phyloP scores from a whole-genome alignment of 2,113 vertebrate species.

The Cavia aperea region DNA sequence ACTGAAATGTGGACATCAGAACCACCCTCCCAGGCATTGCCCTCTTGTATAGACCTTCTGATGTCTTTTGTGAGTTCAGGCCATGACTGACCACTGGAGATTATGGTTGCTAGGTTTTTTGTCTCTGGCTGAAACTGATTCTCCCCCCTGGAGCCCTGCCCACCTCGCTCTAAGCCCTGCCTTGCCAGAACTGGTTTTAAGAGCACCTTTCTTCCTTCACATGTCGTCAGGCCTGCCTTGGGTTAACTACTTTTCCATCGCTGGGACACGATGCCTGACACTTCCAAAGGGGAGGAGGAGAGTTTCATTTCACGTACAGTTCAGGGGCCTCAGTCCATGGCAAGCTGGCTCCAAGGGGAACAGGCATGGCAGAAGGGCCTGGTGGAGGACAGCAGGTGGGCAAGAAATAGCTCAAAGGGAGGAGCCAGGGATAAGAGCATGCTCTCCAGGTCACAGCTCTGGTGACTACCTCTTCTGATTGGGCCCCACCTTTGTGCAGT shows the following conservation, averaged over 20 bases:
- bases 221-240: neutral
- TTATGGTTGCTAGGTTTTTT: neutral
- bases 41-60: neutral
- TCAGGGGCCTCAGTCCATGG: neutral
- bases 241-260: neutral
- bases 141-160: neutral
- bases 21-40: too few relatives aligned
- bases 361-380: neutral
- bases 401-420: neutral
- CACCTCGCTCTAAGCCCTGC: neutral
- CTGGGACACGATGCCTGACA: neutral
- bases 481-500: neutral
- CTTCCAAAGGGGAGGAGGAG: neutral
- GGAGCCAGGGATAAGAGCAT: neutral
- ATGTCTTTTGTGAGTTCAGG: rapidly evolving
- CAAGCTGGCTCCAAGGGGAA: neutral
- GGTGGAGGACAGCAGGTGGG: neutral
- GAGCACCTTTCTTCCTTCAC: neutral
- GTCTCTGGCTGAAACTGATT: neutral
- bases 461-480: neutral
- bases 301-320: neutral
- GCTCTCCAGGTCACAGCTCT: neutral
- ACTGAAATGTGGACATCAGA: rapidly evolving
- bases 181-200: neutral
- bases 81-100: neutral